A percentile compares a stretch with the other conserved stretches of the same genome.
These are phyloP conservation scores for Ceratosolen solmsi DNA, from an alignment of 1,140 invertebrate species.

Conservation along the genomic window DNA sequence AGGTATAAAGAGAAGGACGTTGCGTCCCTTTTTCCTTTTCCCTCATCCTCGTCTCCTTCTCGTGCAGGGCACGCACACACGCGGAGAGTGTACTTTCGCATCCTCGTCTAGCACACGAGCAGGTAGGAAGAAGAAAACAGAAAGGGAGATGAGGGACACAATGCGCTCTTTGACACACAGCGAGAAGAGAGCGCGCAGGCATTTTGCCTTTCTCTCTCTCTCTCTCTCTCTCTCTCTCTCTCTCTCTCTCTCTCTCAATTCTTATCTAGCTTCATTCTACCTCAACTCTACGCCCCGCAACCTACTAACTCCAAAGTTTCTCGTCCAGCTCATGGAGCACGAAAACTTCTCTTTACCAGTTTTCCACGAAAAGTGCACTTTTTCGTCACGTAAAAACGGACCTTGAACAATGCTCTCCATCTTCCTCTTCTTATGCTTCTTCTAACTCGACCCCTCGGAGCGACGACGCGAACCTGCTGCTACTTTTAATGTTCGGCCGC, in stretches of 20 bases:
- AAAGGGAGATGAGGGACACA: slow-evolving; percentile 20
- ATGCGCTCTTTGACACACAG: slow-evolving; percentile 21
- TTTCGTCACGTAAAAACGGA: slow-evolving; percentile 13
- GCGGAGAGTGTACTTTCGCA: background rate
- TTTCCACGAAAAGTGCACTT: slow-evolving; percentile 40
- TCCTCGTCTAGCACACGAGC: background rate
- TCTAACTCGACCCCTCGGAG: slow-evolving; percentile 4
- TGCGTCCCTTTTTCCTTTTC: slow-evolving; percentile 20
- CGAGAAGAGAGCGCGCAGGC: background rate
- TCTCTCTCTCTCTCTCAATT: background rate
- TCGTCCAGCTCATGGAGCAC: background rate
- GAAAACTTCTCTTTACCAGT: background rate
- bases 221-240: background rate
- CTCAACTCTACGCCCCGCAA: background rate
- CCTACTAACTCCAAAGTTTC: background rate
- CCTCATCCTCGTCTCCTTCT: background rate
- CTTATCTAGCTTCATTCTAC: background rate
- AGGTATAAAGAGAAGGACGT: slow-evolving; percentile 39
- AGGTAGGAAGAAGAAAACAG: slow-evolving; percentile 2
- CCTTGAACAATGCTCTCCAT: background rate
- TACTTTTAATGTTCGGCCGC: slow-evolving; percentile 10
- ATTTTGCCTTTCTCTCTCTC: background rate
- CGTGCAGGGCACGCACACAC: background rate
- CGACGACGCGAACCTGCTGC: background rate
- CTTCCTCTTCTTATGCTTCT: background rate